Evolutionary conservation across 2,113 vertebrate genomes (phyloP).

Genomic region (Elephas maximus): DNA sequence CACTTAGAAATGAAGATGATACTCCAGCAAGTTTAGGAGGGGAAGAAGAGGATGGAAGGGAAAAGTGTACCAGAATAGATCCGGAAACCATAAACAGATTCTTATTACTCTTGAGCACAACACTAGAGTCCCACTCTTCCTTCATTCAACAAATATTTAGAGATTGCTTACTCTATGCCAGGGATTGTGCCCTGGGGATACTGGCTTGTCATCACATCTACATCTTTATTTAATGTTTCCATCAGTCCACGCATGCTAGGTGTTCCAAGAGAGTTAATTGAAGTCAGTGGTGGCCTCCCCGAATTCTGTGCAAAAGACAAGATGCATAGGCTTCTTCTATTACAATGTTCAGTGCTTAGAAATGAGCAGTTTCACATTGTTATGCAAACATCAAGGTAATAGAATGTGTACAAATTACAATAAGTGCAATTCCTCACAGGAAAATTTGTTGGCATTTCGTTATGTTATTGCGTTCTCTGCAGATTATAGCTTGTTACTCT

Average conservation of each 20-base stretch:
- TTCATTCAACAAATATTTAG: conserved; percentile 6
- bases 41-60: background rate
- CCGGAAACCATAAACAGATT: background rate
- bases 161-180: background rate
- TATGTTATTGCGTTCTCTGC: conserved; percentile 53
- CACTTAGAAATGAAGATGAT: background rate
- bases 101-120: background rate
- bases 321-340: background rate
- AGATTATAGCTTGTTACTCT: conserved; percentile 73
- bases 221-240: conserved; percentile 42
- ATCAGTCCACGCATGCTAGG: background rate
- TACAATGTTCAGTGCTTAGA: conserved; percentile 49
- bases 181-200: background rate
- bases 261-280: background rate
- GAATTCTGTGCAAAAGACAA: conserved; percentile 42
- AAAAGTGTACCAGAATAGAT: background rate
- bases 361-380: conserved; percentile 62
- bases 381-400: conserved; percentile 42
- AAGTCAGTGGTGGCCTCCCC: background rate
- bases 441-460: conserved; percentile 72
- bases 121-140: background rate
- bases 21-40: background rate
- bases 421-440: conserved; percentile 71
- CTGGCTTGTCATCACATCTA: background rate
- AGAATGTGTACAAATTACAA: conserved; percentile 55